phyloP scores from a whole-genome alignment of 2,888 invertebrate genomes.

The Brachyptera risi region DNA sequence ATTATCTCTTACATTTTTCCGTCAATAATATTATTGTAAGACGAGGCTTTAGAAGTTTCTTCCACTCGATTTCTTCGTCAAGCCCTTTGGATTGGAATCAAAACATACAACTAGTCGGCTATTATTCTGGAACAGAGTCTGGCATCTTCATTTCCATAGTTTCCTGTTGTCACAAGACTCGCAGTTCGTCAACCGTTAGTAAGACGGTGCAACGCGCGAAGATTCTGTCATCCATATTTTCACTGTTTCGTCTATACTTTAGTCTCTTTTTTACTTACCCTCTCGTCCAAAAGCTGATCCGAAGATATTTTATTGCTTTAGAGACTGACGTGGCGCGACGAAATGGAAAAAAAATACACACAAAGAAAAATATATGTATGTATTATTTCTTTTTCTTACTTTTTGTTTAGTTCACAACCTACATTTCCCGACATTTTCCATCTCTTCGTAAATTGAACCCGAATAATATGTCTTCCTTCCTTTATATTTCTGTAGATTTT shows the following conservation, averaged over 20 bases:
- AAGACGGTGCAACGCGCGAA: slow-evolving; percentile 14
- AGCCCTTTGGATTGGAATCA: no score
- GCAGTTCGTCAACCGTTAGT: slow-evolving; percentile 3
- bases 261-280: slow-evolving; percentile 25
- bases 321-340: slow-evolving; percentile 13
- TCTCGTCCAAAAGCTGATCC: neutral
- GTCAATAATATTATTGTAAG: no score
- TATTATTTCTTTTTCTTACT: neutral
- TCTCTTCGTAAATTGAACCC: slow-evolving; percentile 13
- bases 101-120: no score
- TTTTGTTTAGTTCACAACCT: slow-evolving; percentile 20
- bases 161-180: slow-evolving; percentile 9
- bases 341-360: slow-evolving; percentile 13
- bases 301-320: slow-evolving; percentile 10
- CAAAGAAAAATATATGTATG: neutral
- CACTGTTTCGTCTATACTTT: no score
- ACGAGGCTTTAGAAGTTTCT: no score
- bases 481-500: neutral
- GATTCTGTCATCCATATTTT: slow-evolving; percentile 25
- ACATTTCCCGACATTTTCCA: no score
- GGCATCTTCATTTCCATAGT: slow-evolving; percentile 16
- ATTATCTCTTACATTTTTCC: no score
- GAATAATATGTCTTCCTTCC: slow-evolving; percentile 3
- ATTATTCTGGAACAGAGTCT: no score
- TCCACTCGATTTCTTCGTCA: no score